A percentile compares a stretch with the other conserved stretches of the same genome.
Evolutionary conservation across 2,113 vertebrate genomes (phyloP).

Genomic region (Scytalopus superciliaris): DNA sequence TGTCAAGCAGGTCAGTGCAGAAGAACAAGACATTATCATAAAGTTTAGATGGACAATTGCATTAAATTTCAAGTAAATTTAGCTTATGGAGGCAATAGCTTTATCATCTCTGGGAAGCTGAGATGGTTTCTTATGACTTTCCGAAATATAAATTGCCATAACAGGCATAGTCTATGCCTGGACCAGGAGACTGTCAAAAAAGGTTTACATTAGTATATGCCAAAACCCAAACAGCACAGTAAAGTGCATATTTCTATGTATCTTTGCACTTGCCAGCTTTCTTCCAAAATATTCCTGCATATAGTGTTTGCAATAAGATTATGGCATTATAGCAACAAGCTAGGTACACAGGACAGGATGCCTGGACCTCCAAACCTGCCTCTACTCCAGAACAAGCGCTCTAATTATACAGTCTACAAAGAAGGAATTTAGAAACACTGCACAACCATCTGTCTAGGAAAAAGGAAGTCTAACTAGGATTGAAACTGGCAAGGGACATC

Average conservation of each 20-base stretch:
- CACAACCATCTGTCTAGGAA: neutral
- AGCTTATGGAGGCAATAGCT: neutral
- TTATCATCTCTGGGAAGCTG: neutral
- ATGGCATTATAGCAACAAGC: neutral
- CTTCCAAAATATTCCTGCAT: neutral
- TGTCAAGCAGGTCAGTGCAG: neutral
- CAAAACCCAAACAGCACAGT: neutral
- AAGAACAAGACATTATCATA: slow-evolving; percentile 1
- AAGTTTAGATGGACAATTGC: neutral
- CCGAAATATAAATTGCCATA: neutral
- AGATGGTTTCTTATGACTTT: neutral
- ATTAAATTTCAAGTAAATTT: neutral
- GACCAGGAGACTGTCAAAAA: neutral
- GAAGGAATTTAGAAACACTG: neutral
- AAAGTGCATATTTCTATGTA: neutral
- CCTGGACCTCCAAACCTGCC: neutral
- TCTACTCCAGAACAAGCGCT: neutral
- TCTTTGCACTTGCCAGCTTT: neutral
- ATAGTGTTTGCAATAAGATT: neutral
- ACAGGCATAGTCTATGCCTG: neutral
- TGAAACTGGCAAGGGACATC: neutral
- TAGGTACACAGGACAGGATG: neutral
- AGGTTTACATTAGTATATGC: neutral
- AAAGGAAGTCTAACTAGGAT: neutral
- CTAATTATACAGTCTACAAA: neutral